phyloP scores from a whole-genome alignment of 2,113 vertebrate species.

The Rhinogobius similis region DNA sequence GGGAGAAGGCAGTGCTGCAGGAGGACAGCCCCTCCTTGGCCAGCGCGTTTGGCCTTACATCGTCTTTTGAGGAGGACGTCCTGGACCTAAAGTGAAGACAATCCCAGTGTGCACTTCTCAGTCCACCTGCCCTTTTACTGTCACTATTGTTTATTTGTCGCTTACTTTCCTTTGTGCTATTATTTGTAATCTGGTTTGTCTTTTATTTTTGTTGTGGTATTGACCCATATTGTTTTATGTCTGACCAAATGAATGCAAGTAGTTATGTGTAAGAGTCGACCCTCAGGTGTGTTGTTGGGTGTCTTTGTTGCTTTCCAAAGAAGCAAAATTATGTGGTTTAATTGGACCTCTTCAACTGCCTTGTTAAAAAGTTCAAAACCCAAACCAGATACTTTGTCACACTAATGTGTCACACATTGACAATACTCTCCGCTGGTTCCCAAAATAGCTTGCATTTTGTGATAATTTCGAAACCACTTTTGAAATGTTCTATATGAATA shows the following conservation, averaged over 20 bases:
- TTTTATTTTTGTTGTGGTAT: conserved; percentile 32
- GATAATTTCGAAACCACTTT: conserved; percentile 62
- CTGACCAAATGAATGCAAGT: conserved; percentile 38
- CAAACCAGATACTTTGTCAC: conserved; percentile 67
- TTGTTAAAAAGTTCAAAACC: conserved; percentile 36
- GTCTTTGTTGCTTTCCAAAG: conserved; percentile 58
- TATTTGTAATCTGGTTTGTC: conserved; percentile 16
- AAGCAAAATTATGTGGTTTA: conserved; percentile 39
- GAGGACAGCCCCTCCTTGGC: conserved; percentile 79
- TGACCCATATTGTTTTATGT: conserved; percentile 22
- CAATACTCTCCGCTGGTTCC: conserved; percentile 39
- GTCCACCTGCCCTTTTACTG: conserved; percentile 55
- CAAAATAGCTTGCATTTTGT: conserved; percentile 68
- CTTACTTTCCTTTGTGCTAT: conserved; percentile 19
- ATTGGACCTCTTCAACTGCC: conserved; percentile 35
- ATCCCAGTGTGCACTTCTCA: conserved; percentile 65
- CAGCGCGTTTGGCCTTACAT: conserved; percentile 78
- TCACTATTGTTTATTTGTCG: conserved; percentile 33
- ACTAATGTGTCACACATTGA: conserved; percentile 47
- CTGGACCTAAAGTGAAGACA: conserved; percentile 93
- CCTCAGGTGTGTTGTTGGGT: conserved; percentile 38
- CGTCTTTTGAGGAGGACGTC: conserved; percentile 89
- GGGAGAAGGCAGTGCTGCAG: conserved; percentile 65
- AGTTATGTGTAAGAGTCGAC: conserved; percentile 47
- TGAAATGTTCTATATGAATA: conserved; percentile 68